These are phyloP conservation scores for Trachythela sp. DNA, from an alignment of 64 coral and sea anemone species.

Conservation along the genomic window DNA sequence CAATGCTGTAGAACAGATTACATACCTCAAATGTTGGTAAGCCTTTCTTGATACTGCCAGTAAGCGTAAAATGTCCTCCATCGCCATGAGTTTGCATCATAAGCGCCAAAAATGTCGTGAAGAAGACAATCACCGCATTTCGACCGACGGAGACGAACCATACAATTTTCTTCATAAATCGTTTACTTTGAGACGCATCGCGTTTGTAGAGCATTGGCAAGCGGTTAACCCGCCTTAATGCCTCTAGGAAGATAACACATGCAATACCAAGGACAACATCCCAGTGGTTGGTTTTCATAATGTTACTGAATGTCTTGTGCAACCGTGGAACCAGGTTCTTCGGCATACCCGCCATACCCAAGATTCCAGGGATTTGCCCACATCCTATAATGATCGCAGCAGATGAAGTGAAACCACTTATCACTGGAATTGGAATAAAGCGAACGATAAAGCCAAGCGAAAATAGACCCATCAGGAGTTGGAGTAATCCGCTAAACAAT, in stretches of 20 bases:
- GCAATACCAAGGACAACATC: conserved; percentile 76
- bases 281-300: conserved; percentile 71
- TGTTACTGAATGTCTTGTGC: conserved; percentile 76
- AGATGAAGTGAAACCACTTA: conserved; percentile 81
- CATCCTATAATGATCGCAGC: conserved; percentile 91
- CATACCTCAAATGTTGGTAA: conserved; percentile 78
- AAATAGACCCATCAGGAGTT: conserved; percentile 82
- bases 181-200: conserved; percentile 35
- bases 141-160: conserved; percentile 75
- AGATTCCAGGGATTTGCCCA: conserved; percentile 72
- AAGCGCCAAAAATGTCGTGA: conserved; percentile 55
- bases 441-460: conserved; percentile 82
- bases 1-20: no score
- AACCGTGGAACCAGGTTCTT: conserved; percentile 54
- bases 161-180: conserved; percentile 59
- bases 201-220: conserved; percentile 51
- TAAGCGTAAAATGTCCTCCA: conserved; percentile 58
- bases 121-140: conserved; percentile 69
- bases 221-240: conserved; percentile 59
- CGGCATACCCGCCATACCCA: conserved; percentile 77
- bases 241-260: conserved; percentile 60
- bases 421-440: conserved; percentile 88
- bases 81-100: conserved; percentile 49
- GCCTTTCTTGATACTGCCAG: conserved; percentile 63
- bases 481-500: conserved; percentile 63